Evolutionary conservation across 2,888 invertebrate genomes (phyloP).

Genomic region (Ichneumoninae sp.): DNA sequence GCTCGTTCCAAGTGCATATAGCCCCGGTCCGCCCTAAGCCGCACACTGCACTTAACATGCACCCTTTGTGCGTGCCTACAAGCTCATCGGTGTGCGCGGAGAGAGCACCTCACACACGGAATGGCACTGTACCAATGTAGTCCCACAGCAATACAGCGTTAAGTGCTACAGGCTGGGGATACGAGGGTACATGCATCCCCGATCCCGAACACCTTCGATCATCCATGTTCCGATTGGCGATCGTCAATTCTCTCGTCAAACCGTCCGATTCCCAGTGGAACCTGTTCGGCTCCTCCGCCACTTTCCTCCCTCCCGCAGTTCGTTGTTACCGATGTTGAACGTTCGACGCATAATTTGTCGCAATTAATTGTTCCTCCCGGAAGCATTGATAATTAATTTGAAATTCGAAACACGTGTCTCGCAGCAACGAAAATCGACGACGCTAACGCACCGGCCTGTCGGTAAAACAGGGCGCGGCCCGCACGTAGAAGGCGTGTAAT

Average conservation of each 20-base stretch:
- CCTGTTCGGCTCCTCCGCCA: slow-evolving; percentile 13
- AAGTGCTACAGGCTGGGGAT: background rate
- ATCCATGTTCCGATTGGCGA: slow-evolving; percentile 19
- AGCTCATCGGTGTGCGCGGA: slow-evolving; percentile 38
- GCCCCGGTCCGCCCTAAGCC: slow-evolving; percentile 33
- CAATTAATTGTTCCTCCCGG: slow-evolving; percentile 63
- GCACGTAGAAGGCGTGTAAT: background rate
- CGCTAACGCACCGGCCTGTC: background rate
- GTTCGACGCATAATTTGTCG: slow-evolving; percentile 68
- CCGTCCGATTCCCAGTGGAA: slow-evolving; percentile 34
- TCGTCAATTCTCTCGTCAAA: slow-evolving; percentile 36
- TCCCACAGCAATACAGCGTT: slow-evolving; percentile 11
- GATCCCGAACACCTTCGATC: slow-evolving; percentile 23
- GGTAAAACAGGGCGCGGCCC: too few relatives aligned
- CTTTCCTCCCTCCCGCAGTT: background rate
- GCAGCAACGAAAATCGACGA: slow-evolving; percentile 22
- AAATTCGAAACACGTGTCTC: slow-evolving; percentile 48
- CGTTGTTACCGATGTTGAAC: slow-evolving; percentile 37
- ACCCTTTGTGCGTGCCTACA: slow-evolving; percentile 65
- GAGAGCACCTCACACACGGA: background rate
- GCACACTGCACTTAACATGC: slow-evolving; percentile 68
- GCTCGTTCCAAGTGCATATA: slow-evolving; percentile 17
- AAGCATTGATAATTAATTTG: slow-evolving; percentile 67
- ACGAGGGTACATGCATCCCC: slow-evolving; percentile 26
- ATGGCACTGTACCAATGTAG: slow-evolving; percentile 1